A percentile compares a stretch with the other conserved stretches of the same genome.
Evolutionary conservation across 1,140 invertebrate species (phyloP).

Genomic region (Plectrocnemia conspersa): DNA sequence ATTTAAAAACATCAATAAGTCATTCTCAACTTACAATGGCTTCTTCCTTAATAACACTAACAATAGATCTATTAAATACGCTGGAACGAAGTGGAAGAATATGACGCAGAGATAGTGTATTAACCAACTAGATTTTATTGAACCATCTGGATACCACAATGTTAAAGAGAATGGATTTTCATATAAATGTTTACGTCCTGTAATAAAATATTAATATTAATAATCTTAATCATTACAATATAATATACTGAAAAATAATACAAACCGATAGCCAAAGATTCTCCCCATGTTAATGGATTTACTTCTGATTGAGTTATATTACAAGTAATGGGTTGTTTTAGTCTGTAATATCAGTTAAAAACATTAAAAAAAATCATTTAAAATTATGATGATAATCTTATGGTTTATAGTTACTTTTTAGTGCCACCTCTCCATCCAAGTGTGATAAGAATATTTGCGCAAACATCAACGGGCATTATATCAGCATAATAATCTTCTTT

Average conservation of each 20-base stretch:
- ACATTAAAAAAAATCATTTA: neutral
- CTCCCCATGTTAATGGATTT: conserved; percentile 71
- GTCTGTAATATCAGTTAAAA: conserved; percentile 39
- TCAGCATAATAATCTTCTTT: conserved; percentile 60
- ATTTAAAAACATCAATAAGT: neutral
- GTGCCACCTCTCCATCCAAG: conserved; percentile 65
- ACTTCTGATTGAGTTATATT: conserved; percentile 59
- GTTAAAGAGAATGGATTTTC: conserved; percentile 62
- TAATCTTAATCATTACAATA: conserved; percentile 5
- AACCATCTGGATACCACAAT: conserved; percentile 77
- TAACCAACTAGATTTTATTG: conserved; percentile 63
- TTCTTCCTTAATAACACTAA: conserved; percentile 65
- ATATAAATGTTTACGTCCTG: conserved; percentile 53
- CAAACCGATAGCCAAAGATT: conserved; percentile 64
- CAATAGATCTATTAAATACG: conserved; percentile 71
- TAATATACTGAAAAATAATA: neutral
- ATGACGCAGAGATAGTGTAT: conserved; percentile 64
- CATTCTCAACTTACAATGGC: conserved; percentile 64
- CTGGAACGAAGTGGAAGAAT: conserved; percentile 75
- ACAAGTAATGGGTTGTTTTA: conserved; percentile 48
- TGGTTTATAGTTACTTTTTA: conserved; percentile 42
- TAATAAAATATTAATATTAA: conserved; percentile 2
- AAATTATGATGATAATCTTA: too few relatives aligned
- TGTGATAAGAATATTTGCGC: conserved; percentile 72
- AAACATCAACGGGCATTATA: conserved; percentile 77